Evolutionary conservation across 2,888 invertebrate species (phyloP).

Genomic region (Anodontia alba): DNA sequence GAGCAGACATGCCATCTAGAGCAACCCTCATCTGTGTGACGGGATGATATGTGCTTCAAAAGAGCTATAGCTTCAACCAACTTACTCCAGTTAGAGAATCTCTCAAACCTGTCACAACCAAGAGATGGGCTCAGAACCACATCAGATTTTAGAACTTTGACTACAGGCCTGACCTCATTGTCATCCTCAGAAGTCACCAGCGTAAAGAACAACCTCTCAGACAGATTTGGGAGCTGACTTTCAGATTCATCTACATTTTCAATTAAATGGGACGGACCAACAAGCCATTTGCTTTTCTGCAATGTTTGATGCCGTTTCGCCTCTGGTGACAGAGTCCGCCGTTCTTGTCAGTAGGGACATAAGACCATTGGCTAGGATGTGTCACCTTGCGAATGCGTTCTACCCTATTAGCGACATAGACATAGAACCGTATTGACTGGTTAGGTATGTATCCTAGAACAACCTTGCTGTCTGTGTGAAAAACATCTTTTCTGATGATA

Average conservation of each 20-base stretch:
- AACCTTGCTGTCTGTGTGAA: conserved; percentile 47
- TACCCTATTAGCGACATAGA: conserved; percentile 39
- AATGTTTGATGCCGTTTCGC: neutral
- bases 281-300: neutral
- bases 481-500: neutral
- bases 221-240: neutral
- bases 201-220: no score
- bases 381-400: conserved; percentile 22
- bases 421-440: conserved; percentile 35
- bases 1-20: no score
- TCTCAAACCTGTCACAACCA: conserved; percentile 13
- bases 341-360: conserved; percentile 16
- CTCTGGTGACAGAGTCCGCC: conserved; percentile 19
- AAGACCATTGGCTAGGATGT: conserved; percentile 38
- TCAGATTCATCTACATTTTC: no score
- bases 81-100: conserved; percentile 22
- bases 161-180: neutral
- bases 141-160: neutral
- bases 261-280: neutral
- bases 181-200: neutral
- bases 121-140: neutral
- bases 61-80: conserved; percentile 12
- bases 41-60: conserved; percentile 4
- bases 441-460: conserved; percentile 50
- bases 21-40: neutral